A percentile compares a stretch with the other conserved stretches of the same genome.
These are phyloP conservation scores for Athene noctua DNA, from an alignment of 2,113 vertebrate genomes.

Conservation along the genomic window DNA sequence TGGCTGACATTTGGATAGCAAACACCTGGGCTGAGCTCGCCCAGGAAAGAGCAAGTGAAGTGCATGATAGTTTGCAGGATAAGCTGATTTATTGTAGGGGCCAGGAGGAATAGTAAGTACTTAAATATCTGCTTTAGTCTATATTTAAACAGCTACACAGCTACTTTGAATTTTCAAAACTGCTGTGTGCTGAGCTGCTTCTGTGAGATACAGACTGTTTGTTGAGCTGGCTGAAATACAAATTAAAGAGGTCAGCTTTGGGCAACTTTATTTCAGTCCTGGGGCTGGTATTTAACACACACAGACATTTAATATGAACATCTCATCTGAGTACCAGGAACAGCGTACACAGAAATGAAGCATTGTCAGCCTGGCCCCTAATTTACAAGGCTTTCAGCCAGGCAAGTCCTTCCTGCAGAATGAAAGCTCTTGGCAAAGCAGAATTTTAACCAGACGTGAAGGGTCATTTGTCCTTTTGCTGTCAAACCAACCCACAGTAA, in stretches of 20 bases:
- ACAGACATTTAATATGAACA: neutral
- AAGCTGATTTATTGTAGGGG: neutral
- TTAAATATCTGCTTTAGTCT: neutral
- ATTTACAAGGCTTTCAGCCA: neutral
- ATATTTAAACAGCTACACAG: neutral
- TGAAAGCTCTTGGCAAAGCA: neutral
- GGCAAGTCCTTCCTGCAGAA: neutral
- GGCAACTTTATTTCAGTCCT: neutral
- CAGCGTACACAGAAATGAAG: neutral
- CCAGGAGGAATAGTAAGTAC: neutral
- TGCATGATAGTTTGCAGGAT: neutral
- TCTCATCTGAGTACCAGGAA: neutral
- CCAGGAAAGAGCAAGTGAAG: neutral
- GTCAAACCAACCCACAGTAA: neutral
- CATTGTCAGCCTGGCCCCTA: neutral
- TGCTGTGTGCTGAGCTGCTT: neutral
- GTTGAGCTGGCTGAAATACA: neutral
- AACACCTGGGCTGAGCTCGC: neutral
- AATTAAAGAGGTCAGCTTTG: neutral
- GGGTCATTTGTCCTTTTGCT: neutral
- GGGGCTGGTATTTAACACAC: neutral
- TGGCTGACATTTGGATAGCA: rapidly evolving
- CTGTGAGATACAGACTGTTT: neutral
- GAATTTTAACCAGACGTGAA: neutral
- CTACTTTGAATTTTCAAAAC: neutral